phyloP scores from a whole-genome alignment of 2,888 invertebrate genomes.

The Siphonodentalium dalli region DNA sequence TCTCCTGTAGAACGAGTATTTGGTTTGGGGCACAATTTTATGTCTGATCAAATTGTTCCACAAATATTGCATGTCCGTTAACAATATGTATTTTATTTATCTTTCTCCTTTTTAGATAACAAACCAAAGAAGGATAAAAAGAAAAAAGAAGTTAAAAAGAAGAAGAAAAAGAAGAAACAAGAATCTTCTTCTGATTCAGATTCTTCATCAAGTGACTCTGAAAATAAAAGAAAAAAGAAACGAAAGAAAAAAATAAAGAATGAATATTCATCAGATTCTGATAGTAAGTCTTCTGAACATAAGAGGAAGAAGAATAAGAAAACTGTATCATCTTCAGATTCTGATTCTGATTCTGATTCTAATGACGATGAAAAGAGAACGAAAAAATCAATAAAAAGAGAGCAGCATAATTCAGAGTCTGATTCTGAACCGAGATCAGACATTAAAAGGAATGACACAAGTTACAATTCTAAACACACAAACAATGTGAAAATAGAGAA shows the following conservation, averaged over 20 bases:
- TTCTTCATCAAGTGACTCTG: neutral
- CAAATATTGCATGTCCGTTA: neutral
- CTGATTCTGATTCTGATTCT: too few species aligned
- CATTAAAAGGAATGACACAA: constrained; percentile 3
- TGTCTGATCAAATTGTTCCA: neutral
- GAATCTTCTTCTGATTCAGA: constrained; percentile 14
- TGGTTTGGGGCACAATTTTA: neutral
- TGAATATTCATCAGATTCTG: too few species aligned
- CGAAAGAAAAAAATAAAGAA: too few species aligned
- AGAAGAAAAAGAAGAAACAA: constrained; percentile 38
- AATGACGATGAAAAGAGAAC: constrained; percentile 2
- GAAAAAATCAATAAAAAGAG: neutral
- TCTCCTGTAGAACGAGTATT: too few species aligned
- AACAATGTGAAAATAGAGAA: neutral
- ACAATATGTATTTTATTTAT: neutral
- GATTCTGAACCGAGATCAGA: neutral
- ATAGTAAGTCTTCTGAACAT: constrained; percentile 6
- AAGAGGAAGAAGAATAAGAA: neutral
- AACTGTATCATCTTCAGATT: too few species aligned
- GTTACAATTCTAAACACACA: neutral
- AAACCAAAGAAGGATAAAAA: constrained; percentile 33
- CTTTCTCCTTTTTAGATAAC: neutral
- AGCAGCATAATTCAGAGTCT: neutral
- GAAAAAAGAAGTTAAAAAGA: constrained; percentile 46
- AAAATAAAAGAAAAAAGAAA: neutral